Evolutionary conservation across 2,888 invertebrate genomes (phyloP).

Genomic region (Buathra laborator): DNA sequence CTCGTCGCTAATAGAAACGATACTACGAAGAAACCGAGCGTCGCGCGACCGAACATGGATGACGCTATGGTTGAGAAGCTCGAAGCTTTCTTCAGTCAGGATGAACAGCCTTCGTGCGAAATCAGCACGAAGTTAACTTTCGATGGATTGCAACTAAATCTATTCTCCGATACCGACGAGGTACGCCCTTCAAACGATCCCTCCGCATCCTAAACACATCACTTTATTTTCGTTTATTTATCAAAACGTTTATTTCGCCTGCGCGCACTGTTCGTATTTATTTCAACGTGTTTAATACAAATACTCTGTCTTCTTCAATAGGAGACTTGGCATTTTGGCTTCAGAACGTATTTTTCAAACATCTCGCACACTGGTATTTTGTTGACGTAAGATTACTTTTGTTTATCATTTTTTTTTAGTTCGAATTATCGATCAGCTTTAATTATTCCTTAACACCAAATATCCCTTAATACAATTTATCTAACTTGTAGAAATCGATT

Average conservation of each 20-base stretch:
- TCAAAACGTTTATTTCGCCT: conserved; percentile 46
- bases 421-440: conserved; percentile 1
- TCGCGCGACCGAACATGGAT: conserved; percentile 77
- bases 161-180: conserved; percentile 92
- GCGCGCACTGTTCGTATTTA: conserved; percentile 34
- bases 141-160: conserved; percentile 90
- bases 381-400: conserved; percentile 67
- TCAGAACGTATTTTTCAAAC: conserved; percentile 63
- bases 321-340: conserved; percentile 66
- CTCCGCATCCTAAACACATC: neutral
- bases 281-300: conserved; percentile 20
- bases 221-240: conserved; percentile 37
- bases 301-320: conserved; percentile 62
- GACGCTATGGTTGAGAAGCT: conserved; percentile 89
- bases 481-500: neutral
- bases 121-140: conserved; percentile 87
- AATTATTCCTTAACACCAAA: neutral
- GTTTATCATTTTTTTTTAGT: conserved; percentile 40
- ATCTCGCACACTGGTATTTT: conserved; percentile 63
- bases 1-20: conserved; percentile 39
- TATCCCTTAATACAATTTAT: neutral
- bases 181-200: conserved; percentile 78
- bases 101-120: conserved; percentile 86
- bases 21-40: conserved; percentile 41
- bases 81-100: conserved; percentile 91